Conservation (phyloP, 2,888 invertebrate species). For the Lasioglossum calceatum region DNA sequence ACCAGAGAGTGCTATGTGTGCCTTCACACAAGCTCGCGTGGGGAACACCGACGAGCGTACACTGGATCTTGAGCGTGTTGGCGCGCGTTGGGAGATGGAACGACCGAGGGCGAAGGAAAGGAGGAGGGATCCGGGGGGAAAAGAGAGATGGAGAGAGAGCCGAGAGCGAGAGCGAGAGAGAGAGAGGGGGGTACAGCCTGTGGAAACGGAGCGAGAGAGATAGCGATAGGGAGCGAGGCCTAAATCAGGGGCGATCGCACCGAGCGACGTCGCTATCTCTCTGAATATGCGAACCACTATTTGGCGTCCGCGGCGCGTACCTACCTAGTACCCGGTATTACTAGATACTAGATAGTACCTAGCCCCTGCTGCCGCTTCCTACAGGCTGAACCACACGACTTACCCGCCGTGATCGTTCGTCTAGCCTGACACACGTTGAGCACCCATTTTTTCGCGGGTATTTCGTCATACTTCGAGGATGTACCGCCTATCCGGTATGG, state of each 20-base stretch:
- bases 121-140: constrained; percentile 55
- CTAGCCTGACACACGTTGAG: background rate
- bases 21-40: constrained; percentile 9
- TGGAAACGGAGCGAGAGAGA: constrained; percentile 18
- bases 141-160: constrained; percentile 38
- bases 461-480: background rate
- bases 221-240: constrained; percentile 69
- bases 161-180: constrained; percentile 25
- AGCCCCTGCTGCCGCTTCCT: constrained; percentile 68
- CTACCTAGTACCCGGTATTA: constrained; percentile 82
- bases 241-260: constrained; percentile 80
- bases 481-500: background rate
- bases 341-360: constrained; percentile 81
- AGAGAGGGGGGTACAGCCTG: constrained; percentile 16
- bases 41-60: background rate
- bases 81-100: constrained; percentile 69
- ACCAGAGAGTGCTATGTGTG: constrained; percentile 68
- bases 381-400: constrained; percentile 50
- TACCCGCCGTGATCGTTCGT: constrained; percentile 8
- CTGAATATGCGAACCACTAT: constrained; percentile 83
- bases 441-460: background rate
- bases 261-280: constrained; percentile 79
- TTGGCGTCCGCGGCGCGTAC: constrained; percentile 80
- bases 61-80: constrained; percentile 37
- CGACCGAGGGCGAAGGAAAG: constrained; percentile 65